Base-by-base conservation (phyloP, 1,140 invertebrate genomes). In the Dendrolimus punctatus region DNA sequence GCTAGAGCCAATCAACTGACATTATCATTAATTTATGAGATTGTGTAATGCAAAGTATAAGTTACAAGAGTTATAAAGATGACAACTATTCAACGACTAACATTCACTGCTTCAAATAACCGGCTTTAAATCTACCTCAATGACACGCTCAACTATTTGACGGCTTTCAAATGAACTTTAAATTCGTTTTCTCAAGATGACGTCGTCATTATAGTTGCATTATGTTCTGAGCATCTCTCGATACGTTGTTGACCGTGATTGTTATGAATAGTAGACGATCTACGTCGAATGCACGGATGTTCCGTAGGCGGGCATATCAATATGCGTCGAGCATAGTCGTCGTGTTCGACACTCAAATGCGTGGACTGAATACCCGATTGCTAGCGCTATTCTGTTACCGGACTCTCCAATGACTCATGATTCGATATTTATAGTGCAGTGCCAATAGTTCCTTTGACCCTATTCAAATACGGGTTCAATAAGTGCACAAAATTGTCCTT, bases 401-500 rank as follows among this genome's bases (percentile, higher is more conserved):
- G 72, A 73, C 69, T 72, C 68, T 71, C 73, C 69, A 43, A 57
- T 85, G 79, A 85, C 56, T 84, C 78, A 80, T 54, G 45, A 69
- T 73, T 74, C 67, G 73, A 72, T 73, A 74, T 67, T 71, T 23
- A 69, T 67, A 70, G 75, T 69, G 72, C 66, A 64, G 60, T 58
- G 57, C 60, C 66, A 72, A 76, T 80, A 69, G 73, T 74, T 82
- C 70, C 78, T 81, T 77, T 81, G 78, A 82, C 80, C 78, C 72
- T 71, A 81, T 80, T 79, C 69, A 75, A 67, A 23, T 23, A 23
- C 64, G 64, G 66, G 72, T 76, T 70, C 73, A 75, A 70, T 75
- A 66, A 69, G 64, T 79, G 73, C 72, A 72, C 57, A 58, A 62
- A 52, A 73, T 76, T 78, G 76, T 82, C 80, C 80, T 84, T 80